Evolutionary conservation across 2,888 invertebrate species (phyloP), one percentile per base, ranked within the genome.

Genomic region (Chalcosyrphus nemorum): DNA sequence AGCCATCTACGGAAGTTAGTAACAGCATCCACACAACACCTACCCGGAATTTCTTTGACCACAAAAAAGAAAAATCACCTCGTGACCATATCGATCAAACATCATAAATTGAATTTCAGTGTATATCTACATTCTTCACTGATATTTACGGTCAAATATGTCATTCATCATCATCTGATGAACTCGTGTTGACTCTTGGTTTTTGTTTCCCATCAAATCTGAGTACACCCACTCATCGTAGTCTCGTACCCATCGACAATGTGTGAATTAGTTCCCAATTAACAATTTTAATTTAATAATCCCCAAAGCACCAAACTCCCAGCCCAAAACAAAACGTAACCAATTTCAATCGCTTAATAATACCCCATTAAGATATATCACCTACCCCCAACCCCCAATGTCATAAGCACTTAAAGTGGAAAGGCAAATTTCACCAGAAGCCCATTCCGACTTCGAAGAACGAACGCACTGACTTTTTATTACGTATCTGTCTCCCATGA

Each of bases 401-500:
- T n/a, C n/a, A n/a, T n/a, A n/a, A 15, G 21, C 57, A 56, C 61
- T 68, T 6, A 47, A 72, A 77, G 66, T 72, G 66, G 66, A 72
- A 76, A 77, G 13, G 47, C 61, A 82, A 59, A 77, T 61, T 70
- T 70, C 27, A 57, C 38, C 35, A 47, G 21, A 63, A 43, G 32
- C 21, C 61, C 56, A n/a, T n/a, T 65, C 35, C 50, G 41, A 24
- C 38, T 27, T 13, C 24, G 29, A 4, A 27, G 57, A 47, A 57
- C 38, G n/a, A 19, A 45, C 41, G 32, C 47, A 71, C 70, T 80
- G 80, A 74, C n/a, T n/a, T 68, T 81, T 81, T 81, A 75, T 75
- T 54, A 82, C 65, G 17, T 9, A 68, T 68, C 63, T 50, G 74
- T 84, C 84, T 78, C 84, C 84, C 84, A 84, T 84, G 84, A 74